Evolutionary conservation across 2,797 vertebrate species (phyloP), one percentile per base, ranked within the genome.

Genomic region (Pampus argenteus): DNA sequence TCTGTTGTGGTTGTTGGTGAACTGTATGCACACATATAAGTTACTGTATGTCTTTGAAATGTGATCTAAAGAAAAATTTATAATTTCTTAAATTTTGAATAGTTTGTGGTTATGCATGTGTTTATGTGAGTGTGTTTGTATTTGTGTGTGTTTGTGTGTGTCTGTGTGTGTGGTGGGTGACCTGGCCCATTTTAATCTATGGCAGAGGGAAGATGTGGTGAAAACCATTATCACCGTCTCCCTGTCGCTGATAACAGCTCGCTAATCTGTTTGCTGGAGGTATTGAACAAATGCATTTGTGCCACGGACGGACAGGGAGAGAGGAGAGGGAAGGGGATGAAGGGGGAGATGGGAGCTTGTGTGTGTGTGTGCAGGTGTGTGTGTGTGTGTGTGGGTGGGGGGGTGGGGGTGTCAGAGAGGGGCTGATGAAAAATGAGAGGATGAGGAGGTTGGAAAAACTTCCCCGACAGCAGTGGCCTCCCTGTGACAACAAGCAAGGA

Each of bases 251-350:
- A 97, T 96, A 98, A 97, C 94, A 94, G 94, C 91, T 86, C 68
- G 78, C 93, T 97, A 97, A 98, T 98, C 97, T 98, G 96, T 96
- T 96, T 95, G 96, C 96, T 96, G 93, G 95, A 96, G 94, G 95
- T 95, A 96, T 96, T 93, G 95, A 97, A 95, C 95, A 93, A 95
- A 96, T 93, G 95, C 96, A 94, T 96, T 96, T 96, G 95, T 83
- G 88, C 93, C 94, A 92, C 81, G 82, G 93, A 94, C 77, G 64
- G 91, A 85, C 80, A 83, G 87, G 59, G 83, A 85, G 79, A 84
- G 79, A 79, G 82, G 55, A 47, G 55, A 66, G 64, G 57, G 70
- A 75, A 75, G 56, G 68, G 66, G 74, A 50, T 64, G 73, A 67
- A 76, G 55, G 67, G 68, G 59, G 52, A 74, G 71, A 74, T 63